phyloP scores from a whole-genome alignment of 2,797 vertebrate species.

The Pangasius djambal region DNA sequence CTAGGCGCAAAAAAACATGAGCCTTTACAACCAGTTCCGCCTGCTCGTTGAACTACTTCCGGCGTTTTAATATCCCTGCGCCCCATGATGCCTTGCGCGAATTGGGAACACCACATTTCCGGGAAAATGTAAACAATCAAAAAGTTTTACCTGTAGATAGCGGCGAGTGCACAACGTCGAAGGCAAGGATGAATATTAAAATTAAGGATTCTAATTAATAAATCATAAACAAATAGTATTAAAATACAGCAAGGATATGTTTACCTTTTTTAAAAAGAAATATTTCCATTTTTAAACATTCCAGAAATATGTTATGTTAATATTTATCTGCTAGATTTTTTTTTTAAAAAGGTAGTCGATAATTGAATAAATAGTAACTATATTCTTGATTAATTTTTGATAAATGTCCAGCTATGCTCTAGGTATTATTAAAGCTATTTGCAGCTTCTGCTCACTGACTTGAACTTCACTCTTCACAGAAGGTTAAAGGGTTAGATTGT shows the following conservation, averaged over 20 bases:
- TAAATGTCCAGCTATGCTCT: not conserved
- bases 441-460: not conserved
- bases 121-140: not conserved
- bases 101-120: not conserved
- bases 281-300: too few species aligned
- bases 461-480: too few species aligned
- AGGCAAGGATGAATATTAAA: not conserved
- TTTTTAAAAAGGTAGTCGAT: not conserved
- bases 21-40: constrained; percentile 48
- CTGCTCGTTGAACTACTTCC: constrained; percentile 38
- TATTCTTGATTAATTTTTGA: not conserved
- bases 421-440: not conserved
- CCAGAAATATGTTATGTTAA: too few species aligned
- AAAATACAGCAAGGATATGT: not conserved
- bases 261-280: not conserved
- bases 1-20: constrained; percentile 53
- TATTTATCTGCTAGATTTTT: too few species aligned
- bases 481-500: not conserved
- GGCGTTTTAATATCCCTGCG: constrained; percentile 24
- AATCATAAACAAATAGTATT: not conserved
- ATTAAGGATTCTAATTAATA: not conserved
- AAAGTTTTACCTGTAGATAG: not conserved
- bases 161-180: not conserved
- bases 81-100: not conserved
- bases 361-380: too few species aligned